Evolutionary conservation across 2,888 invertebrate genomes (phyloP).

Genomic region (Drepanosiphum platanoidis): DNA sequence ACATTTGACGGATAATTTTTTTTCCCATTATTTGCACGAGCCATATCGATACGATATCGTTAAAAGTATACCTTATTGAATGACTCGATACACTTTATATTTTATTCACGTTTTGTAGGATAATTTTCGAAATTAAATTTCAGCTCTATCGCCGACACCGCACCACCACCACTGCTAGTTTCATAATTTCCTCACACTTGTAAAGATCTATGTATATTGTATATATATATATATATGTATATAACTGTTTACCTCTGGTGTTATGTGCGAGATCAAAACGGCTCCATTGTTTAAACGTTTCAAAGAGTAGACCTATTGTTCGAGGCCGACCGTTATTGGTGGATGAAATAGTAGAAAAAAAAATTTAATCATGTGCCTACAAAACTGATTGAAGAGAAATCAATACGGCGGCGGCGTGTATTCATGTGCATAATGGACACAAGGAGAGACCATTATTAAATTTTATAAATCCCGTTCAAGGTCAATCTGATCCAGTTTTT

Average conservation of each 20-base stretch:
- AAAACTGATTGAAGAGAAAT: conserved; percentile 45
- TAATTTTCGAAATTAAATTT: conserved; percentile 18
- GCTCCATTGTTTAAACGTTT: conserved; percentile 32
- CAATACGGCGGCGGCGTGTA: conserved; percentile 22
- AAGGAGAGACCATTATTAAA: conserved; percentile 38
- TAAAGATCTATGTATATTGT: background rate
- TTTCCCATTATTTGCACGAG: background rate
- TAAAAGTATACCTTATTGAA: background rate
- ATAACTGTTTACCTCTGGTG: conserved; percentile 11
- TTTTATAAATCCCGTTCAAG: conserved; percentile 19
- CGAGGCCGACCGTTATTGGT: conserved; percentile 5
- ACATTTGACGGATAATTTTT: background rate
- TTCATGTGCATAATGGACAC: conserved; percentile 37
- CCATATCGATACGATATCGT: background rate
- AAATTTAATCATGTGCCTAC: background rate
- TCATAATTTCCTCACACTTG: background rate
- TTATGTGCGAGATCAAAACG: conserved; percentile 26
- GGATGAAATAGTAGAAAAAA: conserved; percentile 16
- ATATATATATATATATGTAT: no score
- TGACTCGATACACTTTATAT: background rate
- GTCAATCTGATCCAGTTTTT: conserved; percentile 28
- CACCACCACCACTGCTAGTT: background rate
- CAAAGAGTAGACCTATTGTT: conserved; percentile 23
- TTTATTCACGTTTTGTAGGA: background rate
- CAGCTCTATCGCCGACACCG: background rate